phyloP scores from a whole-genome alignment of 2,113 vertebrate genomes.

The Gasterosteus nipponicus region DNA sequence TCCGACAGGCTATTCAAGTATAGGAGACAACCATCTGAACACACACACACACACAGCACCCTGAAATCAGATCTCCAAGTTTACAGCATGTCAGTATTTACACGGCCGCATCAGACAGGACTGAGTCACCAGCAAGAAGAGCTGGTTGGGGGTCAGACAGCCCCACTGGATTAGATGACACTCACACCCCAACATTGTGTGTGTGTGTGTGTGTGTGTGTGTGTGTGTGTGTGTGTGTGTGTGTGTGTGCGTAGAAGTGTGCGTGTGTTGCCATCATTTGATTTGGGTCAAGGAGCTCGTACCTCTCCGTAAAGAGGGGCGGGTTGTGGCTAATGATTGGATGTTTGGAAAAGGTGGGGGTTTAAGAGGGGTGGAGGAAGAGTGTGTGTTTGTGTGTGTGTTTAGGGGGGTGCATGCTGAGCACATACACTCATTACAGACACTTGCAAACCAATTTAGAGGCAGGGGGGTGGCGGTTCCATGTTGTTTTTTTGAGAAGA shows the following conservation, averaged over 20 bases:
- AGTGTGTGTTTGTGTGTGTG: background rate
- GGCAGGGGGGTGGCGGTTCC: background rate
- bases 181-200: constrained; percentile 67
- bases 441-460: constrained; percentile 22
- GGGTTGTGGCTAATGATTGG: constrained; percentile 38
- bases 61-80: constrained; percentile 75
- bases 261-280: constrained; percentile 45
- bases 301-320: constrained; percentile 45
- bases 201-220: constrained; percentile 58
- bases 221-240: constrained; percentile 20
- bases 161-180: constrained; percentile 75
- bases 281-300: constrained; percentile 64
- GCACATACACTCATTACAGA: background rate
- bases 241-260: background rate
- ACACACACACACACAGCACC: constrained; percentile 29
- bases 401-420: too few relatives aligned
- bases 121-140: constrained; percentile 58
- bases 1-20: constrained; percentile 12
- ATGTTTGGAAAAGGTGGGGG: constrained; percentile 25
- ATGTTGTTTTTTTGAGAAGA: background rate
- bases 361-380: background rate
- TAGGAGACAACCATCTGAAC: constrained; percentile 13
- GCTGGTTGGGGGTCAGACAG: constrained; percentile 60
- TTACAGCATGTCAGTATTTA: constrained; percentile 80
- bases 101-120: constrained; percentile 72